Base-by-base conservation (phyloP, 1,140 invertebrate species). In the Bicyclus anynana region DNA sequence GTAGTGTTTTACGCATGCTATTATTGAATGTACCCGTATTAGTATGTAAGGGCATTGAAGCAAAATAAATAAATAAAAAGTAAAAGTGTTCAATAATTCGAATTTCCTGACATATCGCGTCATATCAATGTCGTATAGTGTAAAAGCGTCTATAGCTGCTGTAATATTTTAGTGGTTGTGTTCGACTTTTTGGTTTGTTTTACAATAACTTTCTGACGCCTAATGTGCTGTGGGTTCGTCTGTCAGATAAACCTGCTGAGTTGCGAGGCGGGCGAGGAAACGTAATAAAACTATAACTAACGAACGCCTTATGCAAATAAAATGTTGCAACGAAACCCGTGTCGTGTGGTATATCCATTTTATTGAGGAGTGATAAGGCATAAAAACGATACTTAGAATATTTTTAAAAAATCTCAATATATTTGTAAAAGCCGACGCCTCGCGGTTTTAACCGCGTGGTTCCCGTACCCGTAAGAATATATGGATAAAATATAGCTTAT, bases 151-250 rank as follows among this genome's bases (percentile, higher is more conserved):
- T 14, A 38, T 59, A 48, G 46, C 38, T 49, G 42, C 49, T 21
- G 50, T 48, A 59, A 56, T 62, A 67, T 62, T 56, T 66, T 62
- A 53, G 33, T 14, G 47, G 52, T 26, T 38, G 21, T 27, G 10
- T 40, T 38, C 13, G 13, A 26, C 33, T 51, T 57, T 58, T 65
- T 61, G 23, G 9, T 50, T 52, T 52, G 33, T 46, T 48, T 54
- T 29, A 56, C 18, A 35, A 57, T 57, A 57, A 35, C 18, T 40
- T 56, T 53, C 23, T 23, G 48, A 48, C 16, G 40, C 46, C 53
- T 60, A 64, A 60, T 53, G 57, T 27, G 20, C 46, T 44, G 33
- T 48, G 38, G 49, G 42, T 27, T 38, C 27, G 12, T 33, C 29
- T 42, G 29, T 37, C 46, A 37, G 55, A 54, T 59, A 51, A 59